These are phyloP conservation scores for Pelochelys cantorii DNA, from an alignment of 2,797 vertebrate species.

Conservation along the genomic window DNA sequence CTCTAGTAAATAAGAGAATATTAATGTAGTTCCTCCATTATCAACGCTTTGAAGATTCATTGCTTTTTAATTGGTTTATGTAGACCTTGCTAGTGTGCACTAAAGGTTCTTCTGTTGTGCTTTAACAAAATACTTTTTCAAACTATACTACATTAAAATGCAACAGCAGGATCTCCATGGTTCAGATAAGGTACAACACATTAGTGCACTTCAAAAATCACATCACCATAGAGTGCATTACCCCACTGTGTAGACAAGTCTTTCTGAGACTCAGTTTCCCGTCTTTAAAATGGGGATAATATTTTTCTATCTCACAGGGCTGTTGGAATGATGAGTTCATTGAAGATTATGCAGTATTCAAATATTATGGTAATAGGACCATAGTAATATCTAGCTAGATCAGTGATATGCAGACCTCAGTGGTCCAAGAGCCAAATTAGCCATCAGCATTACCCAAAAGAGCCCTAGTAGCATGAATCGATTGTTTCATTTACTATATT, in stretches of 20 bases:
- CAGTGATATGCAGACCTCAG: too few relatives aligned
- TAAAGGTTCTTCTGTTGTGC: too few relatives aligned
- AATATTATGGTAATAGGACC: background rate
- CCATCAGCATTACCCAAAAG: too few relatives aligned
- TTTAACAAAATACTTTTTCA: too few relatives aligned
- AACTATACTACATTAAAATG: too few relatives aligned
- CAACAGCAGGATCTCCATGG: too few relatives aligned
- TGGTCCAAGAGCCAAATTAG: too few relatives aligned
- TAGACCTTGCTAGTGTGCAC: too few relatives aligned
- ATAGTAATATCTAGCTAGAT: too few relatives aligned
- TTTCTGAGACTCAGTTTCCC: background rate
- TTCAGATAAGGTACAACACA: too few relatives aligned
- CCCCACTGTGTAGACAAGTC: background rate
- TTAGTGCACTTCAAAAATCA: too few relatives aligned
- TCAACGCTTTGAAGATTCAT: background rate
- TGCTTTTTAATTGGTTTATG: too few relatives aligned
- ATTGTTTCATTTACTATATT: background rate
- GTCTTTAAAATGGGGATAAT: fast-evolving
- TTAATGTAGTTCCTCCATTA: background rate
- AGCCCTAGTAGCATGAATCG: background rate
- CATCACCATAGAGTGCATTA: background rate
- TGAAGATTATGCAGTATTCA: background rate
- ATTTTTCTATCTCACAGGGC: constrained; percentile 8
- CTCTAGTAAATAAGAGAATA: background rate
- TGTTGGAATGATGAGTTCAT: background rate